Base-by-base conservation (phyloP, 2,888 invertebrate genomes). In the Scaptomyza cyrtandrae region DNA sequence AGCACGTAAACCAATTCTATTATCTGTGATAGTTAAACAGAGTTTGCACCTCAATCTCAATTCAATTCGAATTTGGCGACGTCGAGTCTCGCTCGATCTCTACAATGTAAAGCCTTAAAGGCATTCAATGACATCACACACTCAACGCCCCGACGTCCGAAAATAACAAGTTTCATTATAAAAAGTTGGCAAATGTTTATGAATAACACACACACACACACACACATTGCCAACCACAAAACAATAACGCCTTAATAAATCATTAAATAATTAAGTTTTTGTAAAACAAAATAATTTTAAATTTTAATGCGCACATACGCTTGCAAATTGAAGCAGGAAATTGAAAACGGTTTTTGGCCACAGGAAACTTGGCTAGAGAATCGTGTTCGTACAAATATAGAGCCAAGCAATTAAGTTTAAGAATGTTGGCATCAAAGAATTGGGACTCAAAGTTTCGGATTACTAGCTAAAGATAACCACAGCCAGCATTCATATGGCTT, bases 231-330 rank as follows among this genome's bases (percentile, higher is more conserved):
- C 56, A 55, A 62, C 35, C 50, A 59, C 62, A 63, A 59, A 57
- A 27, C 60, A 39, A 43, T 48, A 61, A 39, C 61, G 69, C 68
- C 70, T 75, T 84, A 88, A 88, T 85, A 88, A 85, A 85, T 85
- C 84, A 88, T 85, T 86, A 78, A 86, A 88, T 83, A 83, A 85
- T 88, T 80, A 88, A 78, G 61, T 84, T 86, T 77, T 75, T 82
- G 57, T 71, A 57, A 66, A 69, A 67, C 13, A 33, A 57, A 70
- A 35, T 44, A 69, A 70, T 33, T 33, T 11, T 35, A 60, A 65
- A 67, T 41, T 64, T 52, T n/a, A 27, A n/a, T 24, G 19, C 19
- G 19, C 19, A 19, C 19, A n/a, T n/a, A 19, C 19, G 19, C 69
- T 48, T 31, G 69, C 79, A 65, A 78, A 72, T 66, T 72, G 61